Conservation (phyloP, 1,140 invertebrate species). For the Atta colombica region DNA sequence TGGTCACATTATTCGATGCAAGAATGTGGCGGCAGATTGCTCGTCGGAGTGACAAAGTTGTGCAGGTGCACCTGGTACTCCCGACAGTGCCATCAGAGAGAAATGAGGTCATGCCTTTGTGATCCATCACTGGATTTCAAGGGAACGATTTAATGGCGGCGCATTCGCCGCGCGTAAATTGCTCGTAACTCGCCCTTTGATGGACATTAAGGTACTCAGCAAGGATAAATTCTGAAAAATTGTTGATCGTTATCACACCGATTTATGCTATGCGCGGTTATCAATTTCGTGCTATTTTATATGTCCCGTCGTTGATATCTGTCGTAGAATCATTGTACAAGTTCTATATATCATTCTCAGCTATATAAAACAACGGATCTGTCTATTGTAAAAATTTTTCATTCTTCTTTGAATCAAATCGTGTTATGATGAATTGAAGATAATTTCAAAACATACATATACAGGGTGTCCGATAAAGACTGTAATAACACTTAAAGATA, state of each 20-base stretch:
- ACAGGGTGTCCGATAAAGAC: no score
- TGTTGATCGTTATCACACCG: slow-evolving; percentile 11
- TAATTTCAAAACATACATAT: background rate
- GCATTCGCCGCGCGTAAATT: slow-evolving; percentile 48
- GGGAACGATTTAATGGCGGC: slow-evolving; percentile 55
- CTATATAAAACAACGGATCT: slow-evolving; percentile 3
- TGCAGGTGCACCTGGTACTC: slow-evolving; percentile 49
- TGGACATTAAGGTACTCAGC: slow-evolving; percentile 43
- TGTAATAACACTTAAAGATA: no score
- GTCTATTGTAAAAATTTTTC: background rate
- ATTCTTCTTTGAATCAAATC: background rate
- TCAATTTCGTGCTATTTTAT: slow-evolving; percentile 11
- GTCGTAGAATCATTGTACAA: background rate
- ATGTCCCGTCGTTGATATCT: background rate
- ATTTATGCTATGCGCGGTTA: slow-evolving; percentile 3
- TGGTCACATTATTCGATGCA: slow-evolving; percentile 35
- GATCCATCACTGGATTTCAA: slow-evolving; percentile 61
- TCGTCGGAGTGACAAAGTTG: slow-evolving; percentile 54
- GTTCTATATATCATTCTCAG: background rate
- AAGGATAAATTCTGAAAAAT: slow-evolving; percentile 50
- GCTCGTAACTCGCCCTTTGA: slow-evolving; percentile 57
- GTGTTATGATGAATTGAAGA: slow-evolving; percentile 2
- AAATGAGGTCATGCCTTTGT: slow-evolving; percentile 62
- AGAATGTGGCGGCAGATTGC: slow-evolving; percentile 49
- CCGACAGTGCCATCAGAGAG: slow-evolving; percentile 52